Percentiles rank a stretch among this genome's conserved stretches.
Conservation (phyloP, 2,888 invertebrate genomes). For the Eledona agricola region DNA sequence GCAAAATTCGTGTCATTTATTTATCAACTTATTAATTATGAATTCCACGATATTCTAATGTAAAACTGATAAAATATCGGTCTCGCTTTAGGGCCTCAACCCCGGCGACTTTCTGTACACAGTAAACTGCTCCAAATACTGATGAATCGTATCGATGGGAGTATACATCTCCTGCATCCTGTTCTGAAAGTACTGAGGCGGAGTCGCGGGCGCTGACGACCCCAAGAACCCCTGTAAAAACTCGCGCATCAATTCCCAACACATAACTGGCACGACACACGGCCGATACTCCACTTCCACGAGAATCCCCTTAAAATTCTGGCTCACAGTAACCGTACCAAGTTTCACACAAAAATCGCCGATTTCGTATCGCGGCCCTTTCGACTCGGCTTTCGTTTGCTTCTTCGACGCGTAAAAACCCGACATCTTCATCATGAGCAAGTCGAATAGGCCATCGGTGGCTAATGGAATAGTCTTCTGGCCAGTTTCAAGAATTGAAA, state of each 20-base stretch:
- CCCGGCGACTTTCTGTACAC: constrained; percentile 83
- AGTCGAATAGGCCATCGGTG: constrained; percentile 90
- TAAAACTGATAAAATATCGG: too few relatives aligned
- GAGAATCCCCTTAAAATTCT: constrained; percentile 91
- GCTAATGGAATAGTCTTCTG: constrained; percentile 86
- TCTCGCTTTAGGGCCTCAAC: constrained; percentile 48
- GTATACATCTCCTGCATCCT: constrained; percentile 87
- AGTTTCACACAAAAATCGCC: constrained; percentile 94
- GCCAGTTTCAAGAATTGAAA: constrained; percentile 89
- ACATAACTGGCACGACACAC: constrained; percentile 85
- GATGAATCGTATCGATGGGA: constrained; percentile 91
- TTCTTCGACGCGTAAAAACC: constrained; percentile 90
- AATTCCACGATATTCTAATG: too few relatives aligned
- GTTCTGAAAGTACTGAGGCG: constrained; percentile 76
- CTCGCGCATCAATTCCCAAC: constrained; percentile 92
- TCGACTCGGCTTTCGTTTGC: constrained; percentile 84
- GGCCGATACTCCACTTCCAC: constrained; percentile 95
- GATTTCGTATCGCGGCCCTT: constrained; percentile 86
- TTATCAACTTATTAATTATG: too few relatives aligned
- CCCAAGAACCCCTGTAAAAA: constrained; percentile 92
- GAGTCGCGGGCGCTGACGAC: constrained; percentile 74
- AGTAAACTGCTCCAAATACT: constrained; percentile 93
- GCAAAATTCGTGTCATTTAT: too few relatives aligned
- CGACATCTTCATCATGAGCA: constrained; percentile 88
- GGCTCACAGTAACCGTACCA: constrained; percentile 91